Evolutionary conservation across 2,113 vertebrate genomes (phyloP), one percentile per base, ranked within the genome.

Genomic region (Urocynchramus pylzowi): DNA sequence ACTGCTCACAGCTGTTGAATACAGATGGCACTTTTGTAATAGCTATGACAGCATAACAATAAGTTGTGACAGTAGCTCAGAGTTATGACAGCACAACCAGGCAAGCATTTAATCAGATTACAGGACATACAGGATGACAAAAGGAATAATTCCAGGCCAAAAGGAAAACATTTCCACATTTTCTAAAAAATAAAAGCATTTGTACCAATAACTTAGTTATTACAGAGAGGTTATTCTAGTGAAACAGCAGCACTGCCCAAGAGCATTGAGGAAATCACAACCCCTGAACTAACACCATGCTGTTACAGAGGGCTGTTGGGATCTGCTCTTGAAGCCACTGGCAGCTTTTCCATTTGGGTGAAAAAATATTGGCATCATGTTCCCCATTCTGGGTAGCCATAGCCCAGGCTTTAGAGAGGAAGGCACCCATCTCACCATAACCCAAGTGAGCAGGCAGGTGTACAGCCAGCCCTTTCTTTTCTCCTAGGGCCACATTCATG

Each of bases 31-130:
- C 61, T 87, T 80, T 20, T 44, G 4, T 78, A 87, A 80, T 80
- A 87, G 35, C 64, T 86, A 42, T 84, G 90, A 59, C 82, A 92
- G 41, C 57, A 87, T 52, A 86, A 82, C 65, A 93, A 12, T 53
- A 79, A 90, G 27, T 80, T 90, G 37, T 90, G 85, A 85, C 74
- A 83, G 61, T 50, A 85, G 53, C 41, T 93, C 63, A 77, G 69
- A 81, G 67, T 93, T 90, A 80, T 87, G 94, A 89, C 70, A 96
- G 54, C 65, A 69, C 54, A 78, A 87, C 54, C 63, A 91, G 54
- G 57, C 71, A 85, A 94, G 65, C 22, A 33, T 92, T 96, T 95
- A 95, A 93, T 93, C 89, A 85, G 21, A 20, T 67, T 84, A 80
- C 50, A 91, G 71, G 45, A 89, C 71, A 84, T 44, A 57, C 16